phyloP scores from a whole-genome alignment of 2,113 vertebrate genomes.

The Penelope pileata region DNA sequence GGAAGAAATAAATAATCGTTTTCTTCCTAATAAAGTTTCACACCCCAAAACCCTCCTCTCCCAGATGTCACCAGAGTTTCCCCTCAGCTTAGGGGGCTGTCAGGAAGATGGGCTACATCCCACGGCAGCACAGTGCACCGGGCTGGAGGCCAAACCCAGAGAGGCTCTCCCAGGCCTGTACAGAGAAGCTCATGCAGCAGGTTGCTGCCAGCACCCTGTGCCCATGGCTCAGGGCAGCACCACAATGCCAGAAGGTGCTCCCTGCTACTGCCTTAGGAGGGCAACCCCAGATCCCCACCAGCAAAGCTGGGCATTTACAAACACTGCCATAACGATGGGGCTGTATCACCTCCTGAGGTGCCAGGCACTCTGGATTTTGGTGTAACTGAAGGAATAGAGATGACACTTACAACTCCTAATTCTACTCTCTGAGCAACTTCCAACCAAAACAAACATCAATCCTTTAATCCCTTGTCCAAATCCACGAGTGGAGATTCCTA shows the following conservation, averaged over 20 bases:
- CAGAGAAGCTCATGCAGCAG: rapidly evolving
- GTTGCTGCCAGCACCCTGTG: rapidly evolving
- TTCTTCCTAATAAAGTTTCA: not conserved
- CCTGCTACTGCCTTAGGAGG: not conserved
- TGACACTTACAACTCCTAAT: not conserved
- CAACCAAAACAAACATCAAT: not conserved
- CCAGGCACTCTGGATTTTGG: not conserved
- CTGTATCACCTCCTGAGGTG: rapidly evolving
- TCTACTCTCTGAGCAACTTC: not conserved
- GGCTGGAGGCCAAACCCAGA: not conserved
- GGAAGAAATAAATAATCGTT: not conserved
- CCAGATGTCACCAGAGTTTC: not conserved
- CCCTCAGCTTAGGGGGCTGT: not conserved
- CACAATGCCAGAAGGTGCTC: not conserved
- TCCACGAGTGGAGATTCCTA: not conserved
- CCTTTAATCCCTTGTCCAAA: slow-evolving; percentile 7
- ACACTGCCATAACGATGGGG: not conserved
- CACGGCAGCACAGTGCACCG: not conserved
- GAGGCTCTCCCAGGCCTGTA: rapidly evolving
- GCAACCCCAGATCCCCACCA: not conserved
- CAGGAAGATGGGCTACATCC: not conserved
- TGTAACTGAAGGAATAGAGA: not conserved
- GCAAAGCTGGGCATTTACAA: not conserved
- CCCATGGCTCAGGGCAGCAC: rapidly evolving
- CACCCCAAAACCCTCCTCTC: not conserved